Evolutionary conservation across 2,888 invertebrate genomes (phyloP), one percentile per base, ranked within the genome.

Genomic region (Aleiodes leptofemur): DNA sequence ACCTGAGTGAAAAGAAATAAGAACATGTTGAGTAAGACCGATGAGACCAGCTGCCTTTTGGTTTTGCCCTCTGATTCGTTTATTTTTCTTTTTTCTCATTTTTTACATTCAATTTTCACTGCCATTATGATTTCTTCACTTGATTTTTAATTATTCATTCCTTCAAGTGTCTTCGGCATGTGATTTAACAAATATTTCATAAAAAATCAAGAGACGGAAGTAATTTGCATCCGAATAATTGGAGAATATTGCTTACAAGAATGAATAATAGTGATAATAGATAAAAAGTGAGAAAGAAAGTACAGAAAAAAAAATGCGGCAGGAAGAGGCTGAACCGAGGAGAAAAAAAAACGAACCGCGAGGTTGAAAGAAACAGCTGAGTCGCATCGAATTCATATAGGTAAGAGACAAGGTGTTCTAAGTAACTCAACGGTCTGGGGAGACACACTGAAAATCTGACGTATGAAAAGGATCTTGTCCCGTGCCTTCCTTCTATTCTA

Each of bases 391-490:
- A 84, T 85, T 80, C 81, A 79, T 83, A 81, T 78, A 82, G 81
- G 84, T 82, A 79, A 79, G 78, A 78, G 81, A 80, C 80, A 83
- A 85, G 84, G 84, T 84, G 85, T 82, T 83, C 84, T 74, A 72
- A 16, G 23, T 51, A 70, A 79, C 75, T 74, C 79, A 79, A 80
- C 80, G 79, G 80, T 79, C 72, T 66, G 72, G 76, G 70, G 69
- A 31, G 43, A 43, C 43, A 66, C 71, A 68, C 73, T 51, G 50
- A 70, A 78, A 78, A 80, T 83, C 83, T 83, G 78, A 79, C 80
- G 82, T 78, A 86, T 85, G 72, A 83, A 85, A 84, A 82, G 86
- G 81, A 86, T 86, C 86, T 86, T 86, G 85, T 84, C 86, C 85
- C 86, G 85, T 87, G 86, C 86, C 83, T 83, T 83, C 84, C 82